Conservation (phyloP, 2,113 vertebrate genomes). For the Aleadryas rufinucha region DNA sequence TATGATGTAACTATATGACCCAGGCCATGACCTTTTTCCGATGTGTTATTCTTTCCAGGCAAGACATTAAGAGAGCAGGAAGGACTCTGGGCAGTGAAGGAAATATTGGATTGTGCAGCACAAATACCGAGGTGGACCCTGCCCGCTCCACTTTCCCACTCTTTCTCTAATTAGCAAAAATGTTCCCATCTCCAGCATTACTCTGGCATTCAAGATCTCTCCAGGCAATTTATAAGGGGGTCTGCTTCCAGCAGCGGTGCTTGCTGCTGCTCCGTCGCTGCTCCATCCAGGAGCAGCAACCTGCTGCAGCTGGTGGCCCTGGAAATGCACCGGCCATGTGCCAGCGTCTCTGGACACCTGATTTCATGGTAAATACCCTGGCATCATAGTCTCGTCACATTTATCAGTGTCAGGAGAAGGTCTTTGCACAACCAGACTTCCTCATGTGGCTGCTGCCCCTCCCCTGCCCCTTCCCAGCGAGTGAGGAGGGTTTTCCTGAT, state of each 20-base stretch:
- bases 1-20: rapidly evolving
- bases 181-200: neutral
- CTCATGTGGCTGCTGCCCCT: neutral
- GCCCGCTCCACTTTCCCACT: rapidly evolving
- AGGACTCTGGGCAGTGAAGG: neutral
- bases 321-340: rapidly evolving
- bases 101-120: neutral
- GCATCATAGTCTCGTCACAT: neutral
- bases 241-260: neutral
- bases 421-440: neutral
- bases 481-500: neutral
- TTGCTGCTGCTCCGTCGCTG: neutral
- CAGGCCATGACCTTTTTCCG: neutral
- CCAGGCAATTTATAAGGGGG: neutral
- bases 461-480: rapidly evolving
- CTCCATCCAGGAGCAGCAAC: neutral
- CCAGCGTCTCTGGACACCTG: neutral
- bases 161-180: neutral
- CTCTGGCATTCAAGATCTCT: neutral
- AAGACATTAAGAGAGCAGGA: neutral
- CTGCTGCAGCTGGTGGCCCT: neutral
- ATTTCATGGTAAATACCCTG: neutral
- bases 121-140: neutral
- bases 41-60: neutral
- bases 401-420: neutral